A percentile compares a stretch with the other conserved stretches of the same genome.
phyloP scores from a whole-genome alignment of 2,797 vertebrate genomes.

The Alexandromys oeconomus region DNA sequence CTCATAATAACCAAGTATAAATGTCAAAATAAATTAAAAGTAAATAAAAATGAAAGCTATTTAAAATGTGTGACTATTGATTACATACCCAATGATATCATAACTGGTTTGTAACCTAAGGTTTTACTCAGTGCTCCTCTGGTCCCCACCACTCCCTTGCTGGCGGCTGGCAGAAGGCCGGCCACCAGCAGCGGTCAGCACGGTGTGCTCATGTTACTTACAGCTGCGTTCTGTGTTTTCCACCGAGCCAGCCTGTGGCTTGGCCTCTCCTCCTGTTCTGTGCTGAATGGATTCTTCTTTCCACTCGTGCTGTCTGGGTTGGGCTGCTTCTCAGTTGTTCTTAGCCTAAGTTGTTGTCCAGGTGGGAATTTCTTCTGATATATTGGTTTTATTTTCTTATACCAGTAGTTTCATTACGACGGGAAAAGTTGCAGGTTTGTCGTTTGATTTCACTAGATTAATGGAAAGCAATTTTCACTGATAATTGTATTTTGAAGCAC shows the following conservation, averaged over 20 bases:
- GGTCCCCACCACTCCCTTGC: not conserved
- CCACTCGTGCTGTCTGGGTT: not conserved
- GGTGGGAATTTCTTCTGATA: not conserved
- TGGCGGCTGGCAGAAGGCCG: not conserved
- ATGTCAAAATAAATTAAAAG: constrained; percentile 3
- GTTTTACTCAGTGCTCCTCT: not conserved
- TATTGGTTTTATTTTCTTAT: constrained; percentile 5
- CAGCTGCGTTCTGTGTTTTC: not conserved
- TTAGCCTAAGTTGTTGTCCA: not conserved
- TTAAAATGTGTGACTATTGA: not conserved
- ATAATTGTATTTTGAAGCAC: constrained; percentile 18
- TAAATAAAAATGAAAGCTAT: not conserved
- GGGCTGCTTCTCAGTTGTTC: not conserved
- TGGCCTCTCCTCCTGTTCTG: not conserved
- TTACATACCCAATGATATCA: not conserved
- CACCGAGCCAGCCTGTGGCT: not conserved
- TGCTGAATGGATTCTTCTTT: not conserved
- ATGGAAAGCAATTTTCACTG: constrained; percentile 15
- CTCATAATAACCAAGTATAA: not conserved
- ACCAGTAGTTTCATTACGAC: not conserved
- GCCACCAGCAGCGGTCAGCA: not conserved
- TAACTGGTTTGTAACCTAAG: not conserved
- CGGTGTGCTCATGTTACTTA: not conserved
- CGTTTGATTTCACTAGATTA: not conserved
- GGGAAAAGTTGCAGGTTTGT: not conserved